Evolutionary conservation across 2,113 vertebrate species (phyloP).

Genomic region (Mola mola): DNA sequence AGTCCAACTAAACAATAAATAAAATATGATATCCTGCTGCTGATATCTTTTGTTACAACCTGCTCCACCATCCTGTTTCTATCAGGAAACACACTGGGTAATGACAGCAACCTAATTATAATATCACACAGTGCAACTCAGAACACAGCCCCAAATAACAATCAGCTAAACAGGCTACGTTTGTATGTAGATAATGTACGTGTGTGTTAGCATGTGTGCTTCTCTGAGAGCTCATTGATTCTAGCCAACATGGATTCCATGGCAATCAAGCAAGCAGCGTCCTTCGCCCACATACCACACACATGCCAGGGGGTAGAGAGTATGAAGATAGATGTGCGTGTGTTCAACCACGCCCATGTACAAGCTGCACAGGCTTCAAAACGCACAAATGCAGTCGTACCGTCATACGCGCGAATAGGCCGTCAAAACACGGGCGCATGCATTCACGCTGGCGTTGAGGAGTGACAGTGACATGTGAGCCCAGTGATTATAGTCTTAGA

Average conservation of each 20-base stretch:
- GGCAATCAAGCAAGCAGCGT: slow-evolving; percentile 3
- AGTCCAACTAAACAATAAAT: too few species aligned
- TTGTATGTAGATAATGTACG: not conserved
- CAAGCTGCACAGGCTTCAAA: slow-evolving; percentile 2
- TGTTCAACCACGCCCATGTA: slow-evolving; percentile 8
- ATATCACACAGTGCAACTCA: not conserved
- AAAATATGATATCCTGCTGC: too few species aligned
- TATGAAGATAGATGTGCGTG: too few species aligned
- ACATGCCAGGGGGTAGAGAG: slow-evolving; percentile 11
- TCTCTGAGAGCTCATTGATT: slow-evolving; percentile 16
- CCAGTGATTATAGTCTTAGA: slow-evolving; percentile 61
- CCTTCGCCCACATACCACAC: slow-evolving; percentile 7
- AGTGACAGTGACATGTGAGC: slow-evolving; percentile 69
- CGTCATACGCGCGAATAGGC: slow-evolving; percentile 23
- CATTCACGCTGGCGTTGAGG: slow-evolving; percentile 31
- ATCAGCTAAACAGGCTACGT: not conserved
- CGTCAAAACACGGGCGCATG: slow-evolving; percentile 11
- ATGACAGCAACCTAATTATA: not conserved
- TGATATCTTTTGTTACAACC: too few species aligned
- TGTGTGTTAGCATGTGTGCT: rapidly evolving
- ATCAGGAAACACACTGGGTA: not conserved
- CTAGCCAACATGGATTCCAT: slow-evolving; percentile 14
- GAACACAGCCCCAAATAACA: not conserved
- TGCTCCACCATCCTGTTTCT: not conserved
- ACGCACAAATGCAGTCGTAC: not conserved